Conservation (phyloP, 2,113 vertebrate genomes). For the Rhinichthys klamathensis region DNA sequence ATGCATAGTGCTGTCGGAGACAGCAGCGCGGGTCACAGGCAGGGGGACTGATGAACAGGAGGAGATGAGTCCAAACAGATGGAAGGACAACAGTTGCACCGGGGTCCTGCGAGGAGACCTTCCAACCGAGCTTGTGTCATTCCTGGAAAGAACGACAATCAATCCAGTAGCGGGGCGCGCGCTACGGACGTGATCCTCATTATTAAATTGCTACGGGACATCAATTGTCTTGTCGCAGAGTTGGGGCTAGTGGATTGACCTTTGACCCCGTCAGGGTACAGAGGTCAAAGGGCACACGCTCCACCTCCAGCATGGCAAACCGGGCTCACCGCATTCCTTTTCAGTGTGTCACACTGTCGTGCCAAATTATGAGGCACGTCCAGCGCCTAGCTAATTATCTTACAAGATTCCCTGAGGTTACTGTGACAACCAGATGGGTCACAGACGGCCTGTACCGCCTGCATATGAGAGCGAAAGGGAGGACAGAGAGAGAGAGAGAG, state of each 20-base stretch:
- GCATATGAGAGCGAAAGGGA: slow-evolving; percentile 38
- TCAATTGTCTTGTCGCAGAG: slow-evolving; percentile 64
- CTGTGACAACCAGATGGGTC: slow-evolving; percentile 63
- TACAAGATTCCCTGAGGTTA: slow-evolving; percentile 66
- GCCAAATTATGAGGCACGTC: slow-evolving; percentile 58
- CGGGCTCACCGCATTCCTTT: slow-evolving; percentile 37
- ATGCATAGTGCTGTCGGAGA: slow-evolving; percentile 29
- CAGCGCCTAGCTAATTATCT: slow-evolving; percentile 63
- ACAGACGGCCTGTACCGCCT: slow-evolving; percentile 58
- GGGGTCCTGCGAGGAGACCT: slow-evolving; percentile 42
- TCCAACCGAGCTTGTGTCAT: slow-evolving; percentile 53
- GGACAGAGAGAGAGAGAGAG: neutral
- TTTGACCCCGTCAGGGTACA: slow-evolving; percentile 59
- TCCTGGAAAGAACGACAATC: slow-evolving; percentile 63
- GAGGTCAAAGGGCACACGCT: slow-evolving; percentile 44
- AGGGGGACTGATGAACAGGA: slow-evolving; percentile 65
- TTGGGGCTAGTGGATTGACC: slow-evolving; percentile 54
- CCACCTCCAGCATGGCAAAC: slow-evolving; percentile 16
- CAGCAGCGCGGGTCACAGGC: slow-evolving; percentile 44
- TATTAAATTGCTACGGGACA: slow-evolving; percentile 63
- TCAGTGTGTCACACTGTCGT: slow-evolving; percentile 53
- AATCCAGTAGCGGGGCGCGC: slow-evolving; percentile 49
- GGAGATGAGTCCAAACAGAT: slow-evolving; percentile 66
- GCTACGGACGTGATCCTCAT: slow-evolving; percentile 20
- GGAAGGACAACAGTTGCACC: slow-evolving; percentile 62